These are phyloP conservation scores for Cepaea nemoralis DNA, from an alignment of 1,140 invertebrate genomes.

Conservation along the genomic window DNA sequence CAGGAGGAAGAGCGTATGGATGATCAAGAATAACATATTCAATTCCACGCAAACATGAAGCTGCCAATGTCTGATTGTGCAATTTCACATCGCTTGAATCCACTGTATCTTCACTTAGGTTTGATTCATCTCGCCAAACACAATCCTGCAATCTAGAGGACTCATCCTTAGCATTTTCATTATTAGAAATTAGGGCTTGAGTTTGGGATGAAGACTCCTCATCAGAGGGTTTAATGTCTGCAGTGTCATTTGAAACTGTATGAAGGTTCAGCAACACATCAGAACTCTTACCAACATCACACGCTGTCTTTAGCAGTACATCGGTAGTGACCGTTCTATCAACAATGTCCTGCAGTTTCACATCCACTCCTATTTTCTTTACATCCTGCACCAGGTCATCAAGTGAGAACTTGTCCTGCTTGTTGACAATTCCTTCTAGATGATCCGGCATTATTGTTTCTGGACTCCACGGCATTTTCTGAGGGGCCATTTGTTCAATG, in stretches of 20 bases:
- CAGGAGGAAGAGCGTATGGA: conserved; percentile 34
- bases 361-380: conserved; percentile 24
- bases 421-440: neutral
- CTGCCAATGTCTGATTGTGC: neutral
- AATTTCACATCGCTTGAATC: conserved; percentile 31
- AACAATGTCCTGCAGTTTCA: conserved; percentile 12
- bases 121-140: neutral
- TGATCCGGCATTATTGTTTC: conserved; percentile 11
- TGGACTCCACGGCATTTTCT: conserved; percentile 38
- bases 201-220: neutral
- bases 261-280: neutral
- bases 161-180: neutral
- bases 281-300: neutral
- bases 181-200: neutral
- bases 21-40: conserved; percentile 36
- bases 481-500: conserved; percentile 31
- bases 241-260: conserved; percentile 5
- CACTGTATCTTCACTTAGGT: conserved; percentile 23
- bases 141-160: neutral
- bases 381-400: conserved; percentile 28
- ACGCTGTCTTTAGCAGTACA: neutral
- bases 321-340: neutral
- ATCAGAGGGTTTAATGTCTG: neutral
- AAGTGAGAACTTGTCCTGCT: conserved; percentile 16
- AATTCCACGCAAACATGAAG: neutral